These are phyloP conservation scores for Drosophila santomea DNA, from an alignment of 1,140 invertebrate species.

Conservation along the genomic window DNA sequence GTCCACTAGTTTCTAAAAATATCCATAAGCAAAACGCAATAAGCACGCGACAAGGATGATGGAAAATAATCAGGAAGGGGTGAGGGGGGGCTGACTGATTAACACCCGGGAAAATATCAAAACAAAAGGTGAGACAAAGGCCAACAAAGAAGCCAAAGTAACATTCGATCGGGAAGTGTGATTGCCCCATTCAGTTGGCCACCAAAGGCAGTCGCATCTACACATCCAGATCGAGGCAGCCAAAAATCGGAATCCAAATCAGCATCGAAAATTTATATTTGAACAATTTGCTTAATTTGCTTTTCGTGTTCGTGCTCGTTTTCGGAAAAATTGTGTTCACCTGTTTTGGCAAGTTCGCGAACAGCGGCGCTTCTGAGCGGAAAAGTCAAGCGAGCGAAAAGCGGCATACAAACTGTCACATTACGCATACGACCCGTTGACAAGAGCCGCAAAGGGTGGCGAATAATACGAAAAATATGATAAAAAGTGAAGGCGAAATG, in stretches of 20 bases:
- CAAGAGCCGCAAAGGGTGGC: constrained; percentile 37
- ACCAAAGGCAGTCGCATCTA: constrained; percentile 39
- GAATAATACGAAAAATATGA: constrained; percentile 30
- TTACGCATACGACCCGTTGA: constrained; percentile 70
- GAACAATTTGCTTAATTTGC: constrained; percentile 40
- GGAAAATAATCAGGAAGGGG: constrained; percentile 1
- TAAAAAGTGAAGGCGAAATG: constrained; percentile 46
- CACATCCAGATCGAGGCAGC: constrained; percentile 37
- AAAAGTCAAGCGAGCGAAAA: constrained; percentile 22
- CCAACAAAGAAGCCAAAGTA: constrained; percentile 35
- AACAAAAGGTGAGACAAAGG: constrained; percentile 59
- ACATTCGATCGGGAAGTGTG: constrained; percentile 9
- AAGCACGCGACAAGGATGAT: constrained; percentile 72
- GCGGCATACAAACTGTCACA: constrained; percentile 62
- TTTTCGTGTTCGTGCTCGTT: constrained; percentile 52
- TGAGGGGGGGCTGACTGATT: constrained; percentile 42
- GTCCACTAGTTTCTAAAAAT: constrained; percentile 48
- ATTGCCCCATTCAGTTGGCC: constrained; percentile 33
- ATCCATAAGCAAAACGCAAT: constrained; percentile 43
- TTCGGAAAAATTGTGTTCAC: constrained; percentile 37
- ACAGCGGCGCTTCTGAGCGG: constrained; percentile 1
- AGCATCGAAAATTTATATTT: constrained; percentile 25
- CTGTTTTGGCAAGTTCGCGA: constrained; percentile 41
- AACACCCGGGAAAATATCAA: constrained; percentile 42
- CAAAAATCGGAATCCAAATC: constrained; percentile 10